Evolutionary conservation across 2,888 invertebrate species (phyloP).

Genomic region (Macrosiphum euphorbiae): DNA sequence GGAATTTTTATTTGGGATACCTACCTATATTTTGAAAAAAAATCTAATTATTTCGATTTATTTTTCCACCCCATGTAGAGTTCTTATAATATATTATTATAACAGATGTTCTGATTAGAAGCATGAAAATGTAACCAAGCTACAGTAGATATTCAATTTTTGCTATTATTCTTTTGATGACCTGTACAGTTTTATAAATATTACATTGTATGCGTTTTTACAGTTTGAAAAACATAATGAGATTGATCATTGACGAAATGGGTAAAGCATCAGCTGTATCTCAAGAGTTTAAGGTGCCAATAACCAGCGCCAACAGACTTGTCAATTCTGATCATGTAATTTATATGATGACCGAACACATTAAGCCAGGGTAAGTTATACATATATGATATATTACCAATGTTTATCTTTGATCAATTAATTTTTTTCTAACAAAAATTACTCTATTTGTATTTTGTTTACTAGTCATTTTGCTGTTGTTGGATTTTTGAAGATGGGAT

Average conservation of each 20-base stretch:
- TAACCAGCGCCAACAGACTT: conserved; percentile 81
- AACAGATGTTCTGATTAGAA: not conserved
- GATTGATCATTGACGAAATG: conserved; percentile 76
- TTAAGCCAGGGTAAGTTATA: conserved; percentile 72
- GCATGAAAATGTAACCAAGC: not conserved
- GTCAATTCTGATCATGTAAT: conserved; percentile 75
- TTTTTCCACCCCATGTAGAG: not conserved
- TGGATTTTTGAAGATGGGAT: conserved; percentile 90
- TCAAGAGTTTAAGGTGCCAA: conserved; percentile 80
- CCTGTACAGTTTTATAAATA: not conserved
- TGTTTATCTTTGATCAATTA: not conserved
- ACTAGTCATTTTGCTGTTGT: conserved; percentile 72
- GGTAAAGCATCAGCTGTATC: conserved; percentile 82
- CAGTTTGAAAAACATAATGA: conserved; percentile 18
- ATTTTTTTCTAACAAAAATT: not conserved
- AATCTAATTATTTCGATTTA: not conserved
- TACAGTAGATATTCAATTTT: not conserved
- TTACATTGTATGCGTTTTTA: not conserved
- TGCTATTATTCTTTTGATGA: not conserved
- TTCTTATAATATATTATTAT: not conserved
- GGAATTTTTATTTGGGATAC: not conserved
- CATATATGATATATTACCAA: not conserved
- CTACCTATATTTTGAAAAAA: not conserved
- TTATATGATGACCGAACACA: conserved; percentile 73
- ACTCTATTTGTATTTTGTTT: not conserved